A percentile compares a stretch with the other conserved stretches of the same genome.
phyloP scores from a whole-genome alignment of 2,797 vertebrate genomes.

The Dicrostonyx torquatus region DNA sequence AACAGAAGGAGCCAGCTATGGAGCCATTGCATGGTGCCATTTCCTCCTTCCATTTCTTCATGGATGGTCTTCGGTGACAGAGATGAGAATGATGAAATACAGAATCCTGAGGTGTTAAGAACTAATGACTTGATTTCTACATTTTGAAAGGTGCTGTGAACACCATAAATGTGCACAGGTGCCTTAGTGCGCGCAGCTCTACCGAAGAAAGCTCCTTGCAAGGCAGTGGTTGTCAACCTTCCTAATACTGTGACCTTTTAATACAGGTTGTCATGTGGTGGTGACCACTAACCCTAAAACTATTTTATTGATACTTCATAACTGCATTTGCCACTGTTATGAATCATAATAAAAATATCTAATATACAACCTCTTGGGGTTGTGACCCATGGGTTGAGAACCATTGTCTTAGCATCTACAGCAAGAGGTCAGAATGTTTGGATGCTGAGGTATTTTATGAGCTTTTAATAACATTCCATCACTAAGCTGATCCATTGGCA shows the following conservation, averaged over 20 bases:
- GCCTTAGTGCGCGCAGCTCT: background rate
- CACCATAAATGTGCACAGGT: background rate
- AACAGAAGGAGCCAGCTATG: background rate
- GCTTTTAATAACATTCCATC: background rate
- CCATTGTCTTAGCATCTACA: background rate
- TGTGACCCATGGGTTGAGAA: background rate
- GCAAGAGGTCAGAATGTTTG: background rate
- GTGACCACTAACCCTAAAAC: background rate
- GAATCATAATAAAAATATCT: background rate
- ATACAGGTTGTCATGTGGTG: background rate
- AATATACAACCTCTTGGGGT: background rate
- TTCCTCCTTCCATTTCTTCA: background rate
- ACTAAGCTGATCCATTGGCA: background rate
- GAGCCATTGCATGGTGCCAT: background rate
- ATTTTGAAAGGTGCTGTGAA: background rate
- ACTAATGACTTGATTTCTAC: background rate
- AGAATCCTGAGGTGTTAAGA: background rate
- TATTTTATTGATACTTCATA: background rate
- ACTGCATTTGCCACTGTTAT: background rate
- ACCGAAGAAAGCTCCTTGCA: background rate
- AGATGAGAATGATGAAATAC: background rate
- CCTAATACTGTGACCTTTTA: background rate
- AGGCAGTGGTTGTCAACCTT: background rate
- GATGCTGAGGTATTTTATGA: constrained; percentile 12
- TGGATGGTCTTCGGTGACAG: background rate